These are phyloP conservation scores for Scaptomyza montana DNA, from an alignment of 1,140 invertebrate genomes.

Conservation along the genomic window DNA sequence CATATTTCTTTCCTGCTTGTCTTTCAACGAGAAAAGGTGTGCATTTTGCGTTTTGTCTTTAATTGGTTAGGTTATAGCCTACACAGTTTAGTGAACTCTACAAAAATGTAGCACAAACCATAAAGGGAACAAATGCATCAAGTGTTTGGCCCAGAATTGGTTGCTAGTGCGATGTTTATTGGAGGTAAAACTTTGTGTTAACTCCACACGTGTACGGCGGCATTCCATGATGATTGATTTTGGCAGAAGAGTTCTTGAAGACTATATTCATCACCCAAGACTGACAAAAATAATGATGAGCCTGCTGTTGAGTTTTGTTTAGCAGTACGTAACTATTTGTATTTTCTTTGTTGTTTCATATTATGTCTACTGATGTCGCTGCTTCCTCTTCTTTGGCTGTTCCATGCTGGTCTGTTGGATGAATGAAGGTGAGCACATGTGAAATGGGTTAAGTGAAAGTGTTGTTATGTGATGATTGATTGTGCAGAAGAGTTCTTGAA, in stretches of 20 bases:
- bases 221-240: slow-evolving; percentile 62
- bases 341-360: slow-evolving; percentile 34
- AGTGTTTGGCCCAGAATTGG: slow-evolving; percentile 19
- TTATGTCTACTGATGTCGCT: slow-evolving; percentile 6
- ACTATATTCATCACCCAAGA: slow-evolving; percentile 83
- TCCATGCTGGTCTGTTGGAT: not conserved
- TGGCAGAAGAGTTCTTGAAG: slow-evolving; percentile 80
- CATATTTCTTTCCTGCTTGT: slow-evolving; percentile 81
- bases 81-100: slow-evolving; percentile 20
- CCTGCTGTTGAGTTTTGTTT: no score
- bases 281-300: slow-evolving; percentile 37
- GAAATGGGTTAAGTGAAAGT: not conserved
- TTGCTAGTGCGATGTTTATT: slow-evolving; percentile 17
- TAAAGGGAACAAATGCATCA: slow-evolving; percentile 13
- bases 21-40: slow-evolving; percentile 79
- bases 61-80: slow-evolving; percentile 67
- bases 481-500: slow-evolving; percentile 83
- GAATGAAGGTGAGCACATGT: slow-evolving; percentile 53
- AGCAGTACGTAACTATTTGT: not conserved
- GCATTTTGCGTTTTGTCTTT: slow-evolving; percentile 65
- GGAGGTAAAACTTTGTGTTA: slow-evolving; percentile 62
- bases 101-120: slow-evolving; percentile 9
- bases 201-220: slow-evolving; percentile 54
- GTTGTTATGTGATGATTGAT: slow-evolving; percentile 58
- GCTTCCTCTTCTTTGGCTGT: not conserved